Evolutionary conservation across 2,888 invertebrate genomes (phyloP).

Genomic region (Calliopum simillimum): DNA sequence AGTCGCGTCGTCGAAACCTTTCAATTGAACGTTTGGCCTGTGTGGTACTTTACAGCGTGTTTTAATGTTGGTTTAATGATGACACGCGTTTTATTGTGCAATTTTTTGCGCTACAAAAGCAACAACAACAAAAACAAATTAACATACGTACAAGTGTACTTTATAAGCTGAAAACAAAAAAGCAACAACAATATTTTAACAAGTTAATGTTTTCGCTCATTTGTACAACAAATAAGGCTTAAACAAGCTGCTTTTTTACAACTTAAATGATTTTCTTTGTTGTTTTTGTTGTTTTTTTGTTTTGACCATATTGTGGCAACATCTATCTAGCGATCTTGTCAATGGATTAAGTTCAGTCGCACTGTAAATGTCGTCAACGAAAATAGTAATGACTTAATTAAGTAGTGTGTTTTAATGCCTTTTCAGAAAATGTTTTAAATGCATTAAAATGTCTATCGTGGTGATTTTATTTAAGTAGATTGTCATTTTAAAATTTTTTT

Average conservation of each 20-base stretch:
- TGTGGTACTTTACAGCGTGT: conserved; percentile 9
- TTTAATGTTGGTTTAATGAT: conserved; percentile 52
- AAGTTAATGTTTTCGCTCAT: conserved; percentile 46
- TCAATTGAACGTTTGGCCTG: not conserved
- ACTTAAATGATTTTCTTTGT: no score
- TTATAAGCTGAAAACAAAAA: no score
- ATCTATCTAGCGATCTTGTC: conserved; percentile 13
- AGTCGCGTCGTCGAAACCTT: no score
- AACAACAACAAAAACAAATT: not conserved
- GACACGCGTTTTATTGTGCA: conserved; percentile 54
- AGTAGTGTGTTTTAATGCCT: no score
- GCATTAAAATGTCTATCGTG: no score
- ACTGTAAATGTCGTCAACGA: conserved; percentile 12
- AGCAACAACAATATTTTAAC: conserved; percentile 22
- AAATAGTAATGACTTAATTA: not conserved
- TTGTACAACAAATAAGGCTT: conserved; percentile 62
- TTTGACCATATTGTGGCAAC: no score
- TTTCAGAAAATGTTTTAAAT: no score
- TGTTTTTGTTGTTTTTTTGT: no score
- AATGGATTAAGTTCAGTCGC: conserved; percentile 13
- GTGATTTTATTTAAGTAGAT: no score
- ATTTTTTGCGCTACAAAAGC: conserved; percentile 12
- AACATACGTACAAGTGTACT: no score
- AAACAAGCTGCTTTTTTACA: conserved; percentile 28
- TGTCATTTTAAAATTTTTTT: no score